Base-by-base conservation (phyloP, 2,113 vertebrate genomes). In the Lucifuga dentata region DNA sequence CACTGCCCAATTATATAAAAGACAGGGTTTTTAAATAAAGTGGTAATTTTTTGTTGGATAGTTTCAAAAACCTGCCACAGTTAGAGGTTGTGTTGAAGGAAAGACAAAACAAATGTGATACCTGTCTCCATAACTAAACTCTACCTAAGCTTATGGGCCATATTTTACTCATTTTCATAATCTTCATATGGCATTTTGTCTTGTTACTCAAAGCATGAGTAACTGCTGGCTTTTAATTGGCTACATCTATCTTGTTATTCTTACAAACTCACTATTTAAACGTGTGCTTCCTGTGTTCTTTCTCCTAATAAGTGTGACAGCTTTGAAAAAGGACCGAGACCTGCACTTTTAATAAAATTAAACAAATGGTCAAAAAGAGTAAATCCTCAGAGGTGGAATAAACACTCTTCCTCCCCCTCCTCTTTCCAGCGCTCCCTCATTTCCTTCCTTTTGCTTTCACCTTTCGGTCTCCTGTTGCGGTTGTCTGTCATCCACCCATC, bases 401-500 rank as follows among this genome's bases (percentile, higher is more conserved):
- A 52, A 70, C 16, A 23, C 38, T 39, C 24, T n/a, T n/a, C n/a
- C n/a, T n/a, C 41, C 20, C 11, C 32, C 40, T 11, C 45, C 16
- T 55, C 58, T 55, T 63, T 4, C 6, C 21, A 49, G 7, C 8
- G 5, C 36, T 52, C 68, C 21, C 13, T 53, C 35, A 8, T 50
- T 23, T 24, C 10, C 19, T 40, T 23, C 55, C 45, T 59, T 36
- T 33, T 11, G 23, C 49, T 68, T 26, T 45, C 2, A 23, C 45
- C 53, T 59, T 15, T 29, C 44, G 41, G 66, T 69, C 77, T 73
- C 26, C 52, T 19, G 53, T 53, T 63, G 44, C 10, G 26, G 55
- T 71, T 77, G 66, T 86, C 77, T 82, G 67, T 83, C 76, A 64
- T 36, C 26, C 44, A 58, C 73, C 62, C 61, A 73, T 84, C 84